Conservation (phyloP, 2,797 vertebrate species). For the Eidolon dupreanum region DNA sequence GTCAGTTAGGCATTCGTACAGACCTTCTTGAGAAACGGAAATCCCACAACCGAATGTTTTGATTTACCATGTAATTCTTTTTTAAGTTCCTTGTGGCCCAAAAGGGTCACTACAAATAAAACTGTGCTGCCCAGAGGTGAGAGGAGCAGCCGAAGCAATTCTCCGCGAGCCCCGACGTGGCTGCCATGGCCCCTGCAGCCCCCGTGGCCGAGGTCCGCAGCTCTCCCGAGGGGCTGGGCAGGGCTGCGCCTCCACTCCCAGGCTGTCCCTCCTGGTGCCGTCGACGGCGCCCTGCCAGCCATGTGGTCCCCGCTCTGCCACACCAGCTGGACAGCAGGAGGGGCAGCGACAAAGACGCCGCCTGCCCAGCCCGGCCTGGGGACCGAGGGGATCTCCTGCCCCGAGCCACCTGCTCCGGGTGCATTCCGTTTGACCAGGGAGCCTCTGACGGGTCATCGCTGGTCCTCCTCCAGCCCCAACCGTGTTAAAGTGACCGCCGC, state of each 20-base stretch:
- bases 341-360: too few relatives aligned
- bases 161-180: too few relatives aligned
- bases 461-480: not conserved
- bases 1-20: not conserved
- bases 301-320: too few relatives aligned
- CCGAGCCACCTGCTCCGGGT: rapidly evolving
- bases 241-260: not conserved
- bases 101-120: not conserved
- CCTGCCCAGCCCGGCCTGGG: too few relatives aligned
- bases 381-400: too few relatives aligned
- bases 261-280: not conserved
- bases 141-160: too few relatives aligned
- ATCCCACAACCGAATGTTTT: not conserved
- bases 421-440: not conserved
- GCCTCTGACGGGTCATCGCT: rapidly evolving
- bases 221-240: rapidly evolving
- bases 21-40: not conserved
- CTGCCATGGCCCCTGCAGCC: too few relatives aligned
- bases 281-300: too few relatives aligned
- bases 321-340: too few relatives aligned
- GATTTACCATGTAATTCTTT: not conserved
- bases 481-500: too few relatives aligned
- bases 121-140: rapidly evolving
- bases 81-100: not conserved
- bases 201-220: rapidly evolving